Conservation (phyloP, 2,797 vertebrate species). For the Echeneis naucrates region DNA sequence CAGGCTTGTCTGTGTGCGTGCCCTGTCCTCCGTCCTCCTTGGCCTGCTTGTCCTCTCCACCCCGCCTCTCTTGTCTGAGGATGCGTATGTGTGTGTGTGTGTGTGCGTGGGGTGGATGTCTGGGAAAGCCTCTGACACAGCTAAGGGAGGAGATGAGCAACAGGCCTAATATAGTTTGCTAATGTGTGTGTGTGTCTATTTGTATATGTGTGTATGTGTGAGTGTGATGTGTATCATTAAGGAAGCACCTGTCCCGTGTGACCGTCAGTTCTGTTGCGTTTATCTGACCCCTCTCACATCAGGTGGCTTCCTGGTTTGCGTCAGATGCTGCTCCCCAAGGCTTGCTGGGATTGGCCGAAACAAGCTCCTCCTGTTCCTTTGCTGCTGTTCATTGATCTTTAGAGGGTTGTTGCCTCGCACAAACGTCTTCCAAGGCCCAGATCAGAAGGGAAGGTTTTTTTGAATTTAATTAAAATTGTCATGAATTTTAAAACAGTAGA, state of each 20-base stretch:
- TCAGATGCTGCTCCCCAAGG: slow-evolving; percentile 85
- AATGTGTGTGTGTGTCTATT: slow-evolving; percentile 60
- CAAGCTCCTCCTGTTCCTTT: slow-evolving; percentile 81
- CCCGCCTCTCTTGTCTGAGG: slow-evolving; percentile 73
- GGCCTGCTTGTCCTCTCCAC: slow-evolving; percentile 60
- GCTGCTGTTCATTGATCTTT: slow-evolving; percentile 85
- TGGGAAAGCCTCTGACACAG: slow-evolving; percentile 85
- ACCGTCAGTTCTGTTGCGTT: slow-evolving; percentile 86
- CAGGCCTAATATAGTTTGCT: slow-evolving; percentile 73
- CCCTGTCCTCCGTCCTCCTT: slow-evolving; percentile 81
- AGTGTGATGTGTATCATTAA: slow-evolving; percentile 80
- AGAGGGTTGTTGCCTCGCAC: slow-evolving; percentile 69
- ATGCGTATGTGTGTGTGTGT: slow-evolving; percentile 57
- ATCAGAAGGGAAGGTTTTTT: slow-evolving; percentile 7
- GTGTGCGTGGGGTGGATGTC: slow-evolving; percentile 76
- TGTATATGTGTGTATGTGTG: slow-evolving; percentile 44
- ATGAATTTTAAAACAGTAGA: not conserved
- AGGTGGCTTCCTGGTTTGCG: slow-evolving; percentile 99
- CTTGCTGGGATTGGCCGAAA: slow-evolving; percentile 77
- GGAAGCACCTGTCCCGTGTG: slow-evolving; percentile 97
- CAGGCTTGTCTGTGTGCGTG: slow-evolving; percentile 79
- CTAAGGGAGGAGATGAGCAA: slow-evolving; percentile 81
- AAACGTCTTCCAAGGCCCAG: slow-evolving; percentile 43
- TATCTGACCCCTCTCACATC: slow-evolving; percentile 94
- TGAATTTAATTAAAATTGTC: not conserved